Base-by-base conservation (phyloP, 2,888 invertebrate species). In the Anthophora plumipes region DNA sequence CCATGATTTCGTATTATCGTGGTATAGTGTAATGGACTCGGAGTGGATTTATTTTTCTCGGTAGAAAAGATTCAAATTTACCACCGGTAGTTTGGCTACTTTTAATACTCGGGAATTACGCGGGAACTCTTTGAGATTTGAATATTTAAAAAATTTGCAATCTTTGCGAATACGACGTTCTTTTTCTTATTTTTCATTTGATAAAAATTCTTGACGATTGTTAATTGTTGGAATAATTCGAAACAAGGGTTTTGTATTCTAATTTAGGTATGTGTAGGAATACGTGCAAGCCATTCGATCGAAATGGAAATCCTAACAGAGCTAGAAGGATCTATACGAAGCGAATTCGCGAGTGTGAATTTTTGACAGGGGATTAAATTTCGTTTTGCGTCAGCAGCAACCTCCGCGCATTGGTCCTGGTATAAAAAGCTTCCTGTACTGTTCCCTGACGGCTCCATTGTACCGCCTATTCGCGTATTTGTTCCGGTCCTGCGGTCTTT, bases 401-500 rank as follows among this genome's bases (percentile, higher is more conserved):
- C 66, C 76, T 84, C 77, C 71, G 68, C 60, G 72, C 54, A 55
- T 74, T 60, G 63, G 31, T 66, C 31, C 67, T 46, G 37, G 12
- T 31, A 25, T 77, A 74, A 71, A 84, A 70, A 75, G 67, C 54
- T 25, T 80, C 59, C 71, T 80, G 83, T 85, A 80, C 80, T 85
- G 85, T 85, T 85, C 69, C 77, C 79, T 77, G 84, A 75, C 79
- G 80, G 75, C 48, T 54, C 82, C 72, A 83, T 84, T 84, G 80
- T 84, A 67, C 77, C 68, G 46, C 68, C 52, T 31, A 57, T 41
- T 46, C 54, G n/a, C 60, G 68, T 69, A 76, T 81, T 83, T 77
- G 80, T 79, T 76, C 82, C 70, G 71, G 79, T 78, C 78, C 75
- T 72, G 64, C 48, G 77, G 59, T 6, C 31, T 31, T 31, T 4